Conservation (phyloP, 1,140 invertebrate species). For the Scaptomyza hsui region DNA sequence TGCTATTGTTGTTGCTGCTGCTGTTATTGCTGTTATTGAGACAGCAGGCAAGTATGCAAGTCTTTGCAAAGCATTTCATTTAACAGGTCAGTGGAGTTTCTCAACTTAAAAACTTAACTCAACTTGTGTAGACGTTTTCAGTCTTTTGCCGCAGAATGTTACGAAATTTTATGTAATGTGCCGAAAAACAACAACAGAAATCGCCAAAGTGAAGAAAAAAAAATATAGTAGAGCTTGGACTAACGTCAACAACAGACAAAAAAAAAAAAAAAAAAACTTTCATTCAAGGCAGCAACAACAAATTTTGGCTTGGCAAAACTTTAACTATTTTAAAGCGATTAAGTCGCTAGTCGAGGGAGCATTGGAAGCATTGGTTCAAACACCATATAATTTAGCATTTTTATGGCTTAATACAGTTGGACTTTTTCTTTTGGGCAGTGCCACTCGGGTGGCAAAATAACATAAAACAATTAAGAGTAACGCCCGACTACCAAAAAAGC, state of each 20-base stretch:
- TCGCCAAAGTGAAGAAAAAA: constrained; percentile 11
- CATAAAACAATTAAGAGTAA: constrained; percentile 18
- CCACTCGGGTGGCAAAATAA: constrained; percentile 55
- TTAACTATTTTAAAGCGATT: constrained; percentile 51
- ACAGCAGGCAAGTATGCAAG: constrained; percentile 57
- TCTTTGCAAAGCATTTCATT: constrained; percentile 72
- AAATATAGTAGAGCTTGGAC: constrained; percentile 20
- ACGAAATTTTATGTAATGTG: constrained; percentile 82
- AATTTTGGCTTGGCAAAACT: constrained; percentile 59
- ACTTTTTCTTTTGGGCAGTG: constrained; percentile 33
- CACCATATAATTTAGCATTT: constrained; percentile 62
- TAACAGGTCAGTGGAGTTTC: constrained; percentile 82
- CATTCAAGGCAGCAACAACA: constrained; percentile 59
- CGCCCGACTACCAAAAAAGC: constrained; percentile 9
- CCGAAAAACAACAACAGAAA: constrained; percentile 54
- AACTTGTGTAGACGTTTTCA: constrained; percentile 56
- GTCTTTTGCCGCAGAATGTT: constrained; percentile 73
- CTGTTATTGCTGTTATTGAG: constrained; percentile 37
- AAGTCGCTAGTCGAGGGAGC: not conserved
- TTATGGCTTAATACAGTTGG: constrained; percentile 65
- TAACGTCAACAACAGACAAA: constrained; percentile 34
- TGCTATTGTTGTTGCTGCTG: constrained; percentile 36
- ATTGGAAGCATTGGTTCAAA: constrained; percentile 37
- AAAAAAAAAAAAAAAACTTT: constrained; percentile 58
- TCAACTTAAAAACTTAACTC: constrained; percentile 74